These are phyloP conservation scores for Drosophila willistoni DNA, from an alignment of 1,140 invertebrate species.

Conservation along the genomic window DNA sequence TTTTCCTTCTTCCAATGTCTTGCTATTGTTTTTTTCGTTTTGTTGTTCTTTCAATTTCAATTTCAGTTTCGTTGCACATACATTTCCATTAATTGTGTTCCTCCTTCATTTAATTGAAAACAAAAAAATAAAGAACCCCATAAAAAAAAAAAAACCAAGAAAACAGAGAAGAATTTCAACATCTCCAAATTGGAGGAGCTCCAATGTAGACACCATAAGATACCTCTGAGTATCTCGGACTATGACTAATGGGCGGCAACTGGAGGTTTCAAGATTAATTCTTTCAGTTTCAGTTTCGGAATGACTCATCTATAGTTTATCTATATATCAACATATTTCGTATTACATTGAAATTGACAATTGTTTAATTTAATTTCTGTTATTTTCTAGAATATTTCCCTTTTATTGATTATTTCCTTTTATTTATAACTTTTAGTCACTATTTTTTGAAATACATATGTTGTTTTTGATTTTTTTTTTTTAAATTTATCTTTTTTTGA, in stretches of 20 bases:
- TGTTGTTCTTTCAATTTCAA: conserved; percentile 33
- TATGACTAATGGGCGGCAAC: background rate
- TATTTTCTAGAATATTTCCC: too few relatives aligned
- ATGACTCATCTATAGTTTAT: too few relatives aligned
- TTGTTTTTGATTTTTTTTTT: background rate
- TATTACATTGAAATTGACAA: too few relatives aligned
- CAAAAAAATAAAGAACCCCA: conserved; percentile 27
- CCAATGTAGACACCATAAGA: background rate
- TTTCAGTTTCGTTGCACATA: conserved; percentile 49
- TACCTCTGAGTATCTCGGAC: background rate
- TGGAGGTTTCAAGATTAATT: background rate
- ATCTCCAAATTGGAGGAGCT: background rate
- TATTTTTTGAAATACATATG: too few relatives aligned
- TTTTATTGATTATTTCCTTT: too few relatives aligned
- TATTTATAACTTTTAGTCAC: too few relatives aligned
- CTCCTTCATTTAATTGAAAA: conserved; percentile 63
- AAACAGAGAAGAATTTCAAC: conserved; percentile 31
- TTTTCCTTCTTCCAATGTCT: background rate
- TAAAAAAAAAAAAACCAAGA: conserved; percentile 44
- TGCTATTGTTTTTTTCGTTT: conserved; percentile 21
- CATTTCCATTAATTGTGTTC: conserved; percentile 71
- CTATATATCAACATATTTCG: too few relatives aligned
- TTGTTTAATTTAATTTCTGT: too few relatives aligned
- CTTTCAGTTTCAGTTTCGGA: background rate
- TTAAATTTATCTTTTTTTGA: background rate